Base-by-base conservation (phyloP, 92 coral and sea anemone species). In the Umimayanthus chanpuru region DNA sequence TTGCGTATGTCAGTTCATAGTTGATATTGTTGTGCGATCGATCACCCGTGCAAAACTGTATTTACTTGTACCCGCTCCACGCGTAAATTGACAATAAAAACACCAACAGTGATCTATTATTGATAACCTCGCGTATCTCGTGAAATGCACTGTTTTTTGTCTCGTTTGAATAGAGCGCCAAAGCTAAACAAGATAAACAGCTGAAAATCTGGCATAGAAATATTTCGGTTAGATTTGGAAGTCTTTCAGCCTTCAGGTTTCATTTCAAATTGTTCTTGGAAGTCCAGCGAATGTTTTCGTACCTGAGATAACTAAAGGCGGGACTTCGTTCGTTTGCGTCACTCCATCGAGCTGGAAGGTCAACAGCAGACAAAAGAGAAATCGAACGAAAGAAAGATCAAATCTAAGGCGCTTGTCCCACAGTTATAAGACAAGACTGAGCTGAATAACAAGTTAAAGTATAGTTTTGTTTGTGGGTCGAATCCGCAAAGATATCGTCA, bases 21-120 rank as follows among this genome's bases (percentile, higher is more conserved):
- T 3, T 49, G 4, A 12, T n/a, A 12, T n/a, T 40, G 36, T 16
- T 68, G 30, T 29, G 41, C 58, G 64, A 41, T 82, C 58, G 64
- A 41, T 82, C 86, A 82, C 25, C 76, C 86, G 77, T 82, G 77
- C 76, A 38, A 68, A 9, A 67, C 11, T 67, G 25, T 66, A 25
- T 82, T 82, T 82, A 64, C 86, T 82, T 82, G 86, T 82, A 82
- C 86, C 86, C 47, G 86, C 58, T 23, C 11, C 39, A 44, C 77
- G 21, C 43, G 86, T n/a, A 23, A 44, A 16, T 20, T 61, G 40
- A 39, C 38, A 39, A 82, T 78, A 23, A 44, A n/a, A 47, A n/a
- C 61, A 21, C 55, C 81, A 40, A 41, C 73, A 14, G 38, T 16
- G 32, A 43, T 82, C 29, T 28, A 82, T 82, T 65, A 82, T 82